A percentile compares a stretch with the other conserved stretches of the same genome.
Evolutionary conservation across 2,113 vertebrate species (phyloP).

Genomic region (Vulpes lagopus): DNA sequence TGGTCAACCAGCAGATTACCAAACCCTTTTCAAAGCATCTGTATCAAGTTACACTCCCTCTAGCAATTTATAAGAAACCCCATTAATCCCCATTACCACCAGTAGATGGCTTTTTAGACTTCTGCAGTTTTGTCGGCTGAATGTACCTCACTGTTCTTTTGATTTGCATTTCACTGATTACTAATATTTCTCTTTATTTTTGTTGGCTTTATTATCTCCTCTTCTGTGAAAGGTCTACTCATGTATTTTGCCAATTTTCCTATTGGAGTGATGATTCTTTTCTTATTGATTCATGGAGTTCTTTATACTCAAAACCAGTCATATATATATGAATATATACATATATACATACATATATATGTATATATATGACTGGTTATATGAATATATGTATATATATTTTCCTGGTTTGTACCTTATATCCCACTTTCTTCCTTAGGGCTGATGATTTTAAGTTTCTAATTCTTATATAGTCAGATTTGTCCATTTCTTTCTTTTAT

Average conservation of each 20-base stretch:
- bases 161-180: not conserved
- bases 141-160: accelerated
- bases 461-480: not conserved
- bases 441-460: not conserved
- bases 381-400: not conserved
- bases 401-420: not conserved
- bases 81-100: not conserved
- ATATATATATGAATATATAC: not conserved
- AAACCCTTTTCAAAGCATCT: not conserved
- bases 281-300: not conserved
- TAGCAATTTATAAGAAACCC: not conserved
- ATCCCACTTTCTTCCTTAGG: not conserved
- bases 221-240: not conserved
- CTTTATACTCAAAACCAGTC: not conserved
- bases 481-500: not conserved
- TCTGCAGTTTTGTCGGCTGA: not conserved
- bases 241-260: not conserved
- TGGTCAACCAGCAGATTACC: not conserved
- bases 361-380: not conserved
- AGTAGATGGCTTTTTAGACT: accelerated
- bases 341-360: not conserved
- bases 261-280: not conserved
- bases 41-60: too few relatives aligned
- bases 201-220: not conserved
- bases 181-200: not conserved